Percentiles rank a stretch among this genome's conserved stretches.
Conservation (phyloP, 2,797 vertebrate species). For the Phrynocephalus guinanensis region DNA sequence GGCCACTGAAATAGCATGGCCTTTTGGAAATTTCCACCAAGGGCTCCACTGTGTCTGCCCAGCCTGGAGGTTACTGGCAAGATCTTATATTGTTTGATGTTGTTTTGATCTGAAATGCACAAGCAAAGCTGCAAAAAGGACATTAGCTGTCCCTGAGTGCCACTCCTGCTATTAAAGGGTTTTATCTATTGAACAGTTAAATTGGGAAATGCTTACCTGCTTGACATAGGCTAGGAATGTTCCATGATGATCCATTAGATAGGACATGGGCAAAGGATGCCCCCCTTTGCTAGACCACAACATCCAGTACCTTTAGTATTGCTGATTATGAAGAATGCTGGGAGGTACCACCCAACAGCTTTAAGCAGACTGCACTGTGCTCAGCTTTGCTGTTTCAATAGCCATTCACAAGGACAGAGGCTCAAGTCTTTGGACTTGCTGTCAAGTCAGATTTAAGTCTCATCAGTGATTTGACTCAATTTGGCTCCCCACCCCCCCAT, state of each 20-base stretch:
- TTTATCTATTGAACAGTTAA: background rate
- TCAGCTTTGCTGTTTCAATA: no score
- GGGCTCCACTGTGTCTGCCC: slow-evolving; percentile 19
- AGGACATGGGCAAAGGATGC: no score
- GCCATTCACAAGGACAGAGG: no score
- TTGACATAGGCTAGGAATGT: background rate
- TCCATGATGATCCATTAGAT: background rate
- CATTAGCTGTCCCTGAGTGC: background rate
- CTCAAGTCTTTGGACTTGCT: no score
- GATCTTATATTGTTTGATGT: background rate
- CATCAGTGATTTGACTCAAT: no score
- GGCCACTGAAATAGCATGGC: background rate
- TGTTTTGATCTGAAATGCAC: background rate
- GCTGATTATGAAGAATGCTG: no score
- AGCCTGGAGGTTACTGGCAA: background rate
- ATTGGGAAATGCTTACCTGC: background rate
- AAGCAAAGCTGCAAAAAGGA: background rate
- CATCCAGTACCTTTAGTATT: no score
- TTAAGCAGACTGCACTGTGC: no score
- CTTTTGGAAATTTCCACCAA: background rate
- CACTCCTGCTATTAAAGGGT: slow-evolving; percentile 8
- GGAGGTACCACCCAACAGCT: no score
- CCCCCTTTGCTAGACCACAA: no score
- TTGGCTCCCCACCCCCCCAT: no score
- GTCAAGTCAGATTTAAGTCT: no score